These are phyloP conservation scores for Reticulitermes speratus DNA, from an alignment of 1,140 invertebrate species.

Conservation along the genomic window DNA sequence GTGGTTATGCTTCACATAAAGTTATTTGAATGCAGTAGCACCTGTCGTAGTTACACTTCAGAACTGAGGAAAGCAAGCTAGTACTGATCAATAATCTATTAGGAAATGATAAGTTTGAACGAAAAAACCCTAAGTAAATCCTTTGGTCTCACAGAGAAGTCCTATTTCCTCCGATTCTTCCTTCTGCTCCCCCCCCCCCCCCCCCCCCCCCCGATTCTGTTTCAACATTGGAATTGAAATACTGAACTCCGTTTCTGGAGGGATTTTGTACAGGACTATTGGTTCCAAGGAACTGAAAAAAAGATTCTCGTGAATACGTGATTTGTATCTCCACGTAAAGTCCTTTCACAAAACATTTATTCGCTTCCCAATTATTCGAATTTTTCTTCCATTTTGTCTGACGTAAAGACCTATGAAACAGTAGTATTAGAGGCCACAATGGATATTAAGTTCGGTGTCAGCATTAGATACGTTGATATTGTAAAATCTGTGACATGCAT, in stretches of 20 bases:
- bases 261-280: background rate
- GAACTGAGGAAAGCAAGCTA: no score
- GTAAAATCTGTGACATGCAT: no score
- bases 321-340: background rate
- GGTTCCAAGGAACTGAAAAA: background rate
- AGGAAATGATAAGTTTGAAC: background rate
- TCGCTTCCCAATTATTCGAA: background rate
- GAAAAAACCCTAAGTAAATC: background rate
- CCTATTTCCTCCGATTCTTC: background rate
- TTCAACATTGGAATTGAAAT: slow-evolving; percentile 4
- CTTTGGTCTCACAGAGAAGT: background rate
- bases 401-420: no score
- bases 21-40: no score
- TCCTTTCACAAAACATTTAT: background rate
- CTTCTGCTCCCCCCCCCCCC: background rate
- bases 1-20: no score
- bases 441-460: no score
- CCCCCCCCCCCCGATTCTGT: background rate
- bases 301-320: background rate
- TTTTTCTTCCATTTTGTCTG: background rate
- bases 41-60: no score
- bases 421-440: no score
- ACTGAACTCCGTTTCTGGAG: background rate
- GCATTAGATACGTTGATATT: no score
- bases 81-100: background rate